Evolutionary conservation across 1,140 invertebrate genomes (phyloP), one percentile per base, ranked within the genome.

Genomic region (Tetramorium simillimum): DNA sequence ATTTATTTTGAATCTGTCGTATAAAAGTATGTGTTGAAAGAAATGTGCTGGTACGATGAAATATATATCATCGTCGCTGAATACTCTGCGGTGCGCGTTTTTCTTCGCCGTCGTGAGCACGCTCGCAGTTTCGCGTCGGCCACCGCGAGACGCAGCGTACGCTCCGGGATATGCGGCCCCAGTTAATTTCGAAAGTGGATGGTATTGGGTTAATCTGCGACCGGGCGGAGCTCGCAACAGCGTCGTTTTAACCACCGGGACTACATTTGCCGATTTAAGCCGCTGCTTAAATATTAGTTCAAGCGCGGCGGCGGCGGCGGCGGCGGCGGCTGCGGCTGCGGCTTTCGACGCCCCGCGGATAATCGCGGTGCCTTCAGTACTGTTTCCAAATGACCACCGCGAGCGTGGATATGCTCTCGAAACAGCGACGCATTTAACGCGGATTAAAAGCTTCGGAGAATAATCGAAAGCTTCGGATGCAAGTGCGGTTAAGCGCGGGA

Each of bases 261-360:
- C 70, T 87, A 87, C 86, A 87, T 87, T 87, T 87, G 86, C 70
- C 86, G 86, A 85, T 87, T 87, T 87, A 87, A 87, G 86, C 86
- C 82, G 72, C 70, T 77, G 86, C 81, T 87, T 87, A 87, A 87
- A 87, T 87, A 87, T 87, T 87, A 85, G 86, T 87, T 87, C 81
- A 85, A 85, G 86, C 81, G 62, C 62, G 56, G 72, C 21, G 28
- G 28, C 28, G 1, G 24, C n/a, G 80, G 18, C 33, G 43, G 43
- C 58, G 40, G 75, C 56, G 1, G 60, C 46, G 28, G 62, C 77
- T 58, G 46, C 67, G 80, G 78, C 78, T 72, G 51, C 80, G 76
- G 77, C 77, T 80, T 84, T 72, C 28, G 80, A 75, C 69, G 69
- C 40, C 21, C 40, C 53, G 67, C 80, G 80, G 69, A 84, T 84